A percentile compares a stretch with the other conserved stretches of the same genome.
Conservation (phyloP, 2,888 invertebrate genomes). For the Diarsia rubi region DNA sequence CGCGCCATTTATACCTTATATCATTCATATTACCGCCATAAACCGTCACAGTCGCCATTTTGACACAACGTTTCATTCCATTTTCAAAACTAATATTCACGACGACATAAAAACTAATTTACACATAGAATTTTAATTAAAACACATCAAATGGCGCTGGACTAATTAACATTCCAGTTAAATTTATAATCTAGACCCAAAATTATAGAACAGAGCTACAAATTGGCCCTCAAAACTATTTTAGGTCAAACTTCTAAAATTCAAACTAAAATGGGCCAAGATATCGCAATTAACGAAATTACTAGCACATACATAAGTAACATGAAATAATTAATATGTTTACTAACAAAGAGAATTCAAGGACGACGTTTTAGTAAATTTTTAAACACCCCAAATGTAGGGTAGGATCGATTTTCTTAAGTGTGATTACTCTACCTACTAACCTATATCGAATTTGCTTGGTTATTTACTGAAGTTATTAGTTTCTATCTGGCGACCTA, state of each 20-base stretch:
- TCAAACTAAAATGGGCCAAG: constrained; percentile 24
- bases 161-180: constrained; percentile 42
- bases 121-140: constrained; percentile 53
- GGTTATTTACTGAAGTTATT: constrained; percentile 21
- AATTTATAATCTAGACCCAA: constrained; percentile 35
- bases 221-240: constrained; percentile 41
- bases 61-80: constrained; percentile 26
- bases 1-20: neutral
- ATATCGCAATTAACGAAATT: constrained; percentile 42
- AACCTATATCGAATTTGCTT: constrained; percentile 10
- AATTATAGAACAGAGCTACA: constrained; percentile 21
- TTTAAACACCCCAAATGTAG: constrained; percentile 40
- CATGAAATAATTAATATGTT: constrained; percentile 44
- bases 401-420: constrained; percentile 28
- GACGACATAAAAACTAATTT: constrained; percentile 46
- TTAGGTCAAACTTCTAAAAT: constrained; percentile 49
- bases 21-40: constrained; percentile 1
- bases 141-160: constrained; percentile 37
- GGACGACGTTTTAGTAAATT: constrained; percentile 44
- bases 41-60: constrained; percentile 15
- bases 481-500: constrained; percentile 18
- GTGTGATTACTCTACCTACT: constrained; percentile 16
- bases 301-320: constrained; percentile 32
- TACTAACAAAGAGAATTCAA: constrained; percentile 27
- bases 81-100: constrained; percentile 34